Conservation (phyloP, 1,140 invertebrate species). For the Frieseomelitta varia region DNA sequence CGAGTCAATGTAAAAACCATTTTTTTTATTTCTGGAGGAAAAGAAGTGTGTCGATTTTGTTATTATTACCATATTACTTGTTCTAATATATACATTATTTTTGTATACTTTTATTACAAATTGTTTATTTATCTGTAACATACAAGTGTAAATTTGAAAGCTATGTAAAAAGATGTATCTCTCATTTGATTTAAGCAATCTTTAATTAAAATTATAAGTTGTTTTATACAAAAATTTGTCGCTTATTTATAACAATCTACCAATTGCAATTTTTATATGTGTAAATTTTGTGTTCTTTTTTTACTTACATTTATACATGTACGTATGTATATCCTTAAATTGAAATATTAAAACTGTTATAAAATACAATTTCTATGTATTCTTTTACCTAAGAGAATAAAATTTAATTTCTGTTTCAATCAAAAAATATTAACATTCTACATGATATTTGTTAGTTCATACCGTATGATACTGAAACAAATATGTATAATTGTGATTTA, state of each 20-base stretch:
- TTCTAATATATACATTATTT: slow-evolving; percentile 12
- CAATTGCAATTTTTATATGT: not conserved
- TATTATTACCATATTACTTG: slow-evolving; percentile 1
- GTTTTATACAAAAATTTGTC: slow-evolving; percentile 32
- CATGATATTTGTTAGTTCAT: not conserved
- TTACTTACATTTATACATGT: slow-evolving; percentile 1
- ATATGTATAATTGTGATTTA: not conserved
- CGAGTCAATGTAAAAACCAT: slow-evolving; percentile 6
- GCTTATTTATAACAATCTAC: slow-evolving; percentile 5
- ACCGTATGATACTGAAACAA: slow-evolving; percentile 18
- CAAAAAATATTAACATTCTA: not conserved
- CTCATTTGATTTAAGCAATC: not conserved
- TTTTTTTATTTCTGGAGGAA: slow-evolving; percentile 67
- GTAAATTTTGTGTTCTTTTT: not conserved
- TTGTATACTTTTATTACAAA: slow-evolving; percentile 35
- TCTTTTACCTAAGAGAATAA: not conserved
- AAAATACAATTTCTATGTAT: not conserved
- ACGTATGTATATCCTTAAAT: not conserved
- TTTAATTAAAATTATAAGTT: slow-evolving; percentile 2
- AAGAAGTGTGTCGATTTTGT: slow-evolving; percentile 33
- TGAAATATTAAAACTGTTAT: not conserved
- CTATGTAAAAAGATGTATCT: slow-evolving; percentile 6
- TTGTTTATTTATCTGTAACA: not conserved
- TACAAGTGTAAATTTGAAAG: not conserved
- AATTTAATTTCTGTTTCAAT: slow-evolving; percentile 8